Conservation (phyloP, 2,888 invertebrate genomes). For the Eupithecia tripunctaria region DNA sequence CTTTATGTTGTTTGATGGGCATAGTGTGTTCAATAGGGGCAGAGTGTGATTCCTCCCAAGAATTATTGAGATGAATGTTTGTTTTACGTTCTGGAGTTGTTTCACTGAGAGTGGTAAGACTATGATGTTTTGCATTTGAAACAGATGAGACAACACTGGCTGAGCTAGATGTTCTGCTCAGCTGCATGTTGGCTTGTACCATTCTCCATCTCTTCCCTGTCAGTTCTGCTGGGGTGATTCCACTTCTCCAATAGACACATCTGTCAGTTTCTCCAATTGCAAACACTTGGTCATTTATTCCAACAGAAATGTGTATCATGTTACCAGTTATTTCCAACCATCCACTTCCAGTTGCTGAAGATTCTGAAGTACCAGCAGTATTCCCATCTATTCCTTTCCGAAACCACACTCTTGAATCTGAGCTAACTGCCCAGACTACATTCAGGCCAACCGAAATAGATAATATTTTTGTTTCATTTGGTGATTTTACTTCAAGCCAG, state of each 20-base stretch:
- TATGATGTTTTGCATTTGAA: slow-evolving; percentile 87
- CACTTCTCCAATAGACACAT: slow-evolving; percentile 91
- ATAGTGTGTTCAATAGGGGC: slow-evolving; percentile 89
- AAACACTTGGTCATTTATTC: slow-evolving; percentile 95
- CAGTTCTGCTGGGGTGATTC: slow-evolving; percentile 89
- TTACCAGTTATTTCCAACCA: slow-evolving; percentile 96
- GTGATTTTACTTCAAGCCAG: slow-evolving; percentile 92
- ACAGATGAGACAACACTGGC: slow-evolving; percentile 88
- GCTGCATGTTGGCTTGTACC: slow-evolving; percentile 91
- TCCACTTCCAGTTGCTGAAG: slow-evolving; percentile 90
- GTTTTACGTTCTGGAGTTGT: slow-evolving; percentile 71
- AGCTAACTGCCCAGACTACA: slow-evolving; percentile 91
- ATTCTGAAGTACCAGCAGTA: slow-evolving; percentile 88
- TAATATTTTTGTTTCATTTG: slow-evolving; percentile 87
- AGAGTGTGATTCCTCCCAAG: slow-evolving; percentile 90
- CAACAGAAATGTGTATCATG: slow-evolving; percentile 93
- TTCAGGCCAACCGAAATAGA: slow-evolving; percentile 93
- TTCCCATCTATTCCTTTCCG: slow-evolving; percentile 89
- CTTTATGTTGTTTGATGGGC: slow-evolving; percentile 80
- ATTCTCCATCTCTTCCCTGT: slow-evolving; percentile 95
- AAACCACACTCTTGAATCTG: slow-evolving; percentile 94
- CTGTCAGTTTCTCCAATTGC: slow-evolving; percentile 93
- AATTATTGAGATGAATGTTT: slow-evolving; percentile 83
- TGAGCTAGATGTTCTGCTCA: slow-evolving; percentile 92
- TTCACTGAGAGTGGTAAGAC: slow-evolving; percentile 84